Evolutionary conservation across 2,113 vertebrate species (phyloP), one percentile per base, ranked within the genome.

Genomic region (Oplegnathus fasciatus): DNA sequence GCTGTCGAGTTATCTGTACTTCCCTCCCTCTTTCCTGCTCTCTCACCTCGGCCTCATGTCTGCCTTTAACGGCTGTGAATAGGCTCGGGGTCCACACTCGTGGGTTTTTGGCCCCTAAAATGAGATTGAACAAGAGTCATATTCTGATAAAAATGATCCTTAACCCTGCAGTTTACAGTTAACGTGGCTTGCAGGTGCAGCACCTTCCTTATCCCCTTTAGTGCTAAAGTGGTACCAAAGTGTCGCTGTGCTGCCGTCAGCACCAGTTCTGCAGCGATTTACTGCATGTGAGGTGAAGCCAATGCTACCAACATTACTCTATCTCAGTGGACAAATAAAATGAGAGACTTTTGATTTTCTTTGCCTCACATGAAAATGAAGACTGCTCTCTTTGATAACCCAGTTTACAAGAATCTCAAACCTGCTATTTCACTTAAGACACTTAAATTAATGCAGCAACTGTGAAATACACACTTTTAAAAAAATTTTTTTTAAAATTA

Each of bases 201-300:
- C 30, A 90, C 84, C 88, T 89, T 81, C 80, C 67, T 91, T 3
- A 93, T 89, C 89, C 87, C n/a, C 4, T 73, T 93, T 94, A 89
- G 73, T 17, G 66, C 77, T 73, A 14, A 78, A 74, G 85, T 42
- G 17, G 34, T 44, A 44, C 61, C 54, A 70, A 42, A 75, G 72
- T 69, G 50, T 26, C 26, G 57, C 57, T 11, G 30, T 34, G 73
- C 83, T 40, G 69, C 44, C 55, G 55, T 64, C 82, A 73, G 55
- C 48, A 42, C 57, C 46, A n/a, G n/a, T 30, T 78, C 54, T 61
- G 60, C 65, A 72, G 11, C 10, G 24, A 61, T 60, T 46, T 14
- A 32, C 64, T 26, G 30, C 66, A 57, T n/a, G 48, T 6, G 44
- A 22, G 50, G 28, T 75, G 64, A 67, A 67, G 32, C 70, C 26